Evolutionary conservation across 2,113 vertebrate genomes (phyloP).

Genomic region (Stercorarius parasiticus): DNA sequence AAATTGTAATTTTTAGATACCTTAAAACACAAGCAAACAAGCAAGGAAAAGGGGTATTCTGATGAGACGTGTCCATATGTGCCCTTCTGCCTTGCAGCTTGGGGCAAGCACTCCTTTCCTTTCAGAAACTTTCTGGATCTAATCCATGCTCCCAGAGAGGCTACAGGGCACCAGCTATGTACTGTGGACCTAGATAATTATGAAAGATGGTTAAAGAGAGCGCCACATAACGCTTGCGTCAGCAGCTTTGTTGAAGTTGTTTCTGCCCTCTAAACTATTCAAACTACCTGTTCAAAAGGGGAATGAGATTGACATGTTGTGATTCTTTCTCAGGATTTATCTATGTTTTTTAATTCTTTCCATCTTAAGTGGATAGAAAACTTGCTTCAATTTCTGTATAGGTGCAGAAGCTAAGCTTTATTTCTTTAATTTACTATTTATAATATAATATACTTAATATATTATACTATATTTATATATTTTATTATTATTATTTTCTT

Average conservation of each 20-base stretch:
- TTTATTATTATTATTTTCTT: background rate
- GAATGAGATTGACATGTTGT: background rate
- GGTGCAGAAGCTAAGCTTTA: background rate
- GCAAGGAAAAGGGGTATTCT: too few species aligned
- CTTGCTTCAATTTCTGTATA: background rate
- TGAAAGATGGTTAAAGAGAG: background rate
- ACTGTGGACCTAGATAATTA: background rate
- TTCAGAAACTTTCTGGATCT: background rate
- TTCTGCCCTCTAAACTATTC: background rate
- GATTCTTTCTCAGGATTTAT: background rate
- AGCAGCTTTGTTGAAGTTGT: background rate
- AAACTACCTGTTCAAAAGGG: background rate
- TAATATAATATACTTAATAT: background rate
- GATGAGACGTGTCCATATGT: background rate
- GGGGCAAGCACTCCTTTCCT: background rate
- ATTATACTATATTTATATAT: background rate
- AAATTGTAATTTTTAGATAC: background rate
- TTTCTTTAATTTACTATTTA: background rate
- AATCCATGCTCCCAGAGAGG: background rate
- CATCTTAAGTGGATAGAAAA: background rate
- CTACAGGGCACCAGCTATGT: background rate
- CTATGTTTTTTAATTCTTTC: background rate
- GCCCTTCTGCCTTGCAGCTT: background rate
- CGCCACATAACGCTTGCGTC: background rate
- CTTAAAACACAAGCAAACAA: background rate